These are phyloP conservation scores for Solen grandis DNA, from an alignment of 1,140 invertebrate genomes.

Conservation along the genomic window DNA sequence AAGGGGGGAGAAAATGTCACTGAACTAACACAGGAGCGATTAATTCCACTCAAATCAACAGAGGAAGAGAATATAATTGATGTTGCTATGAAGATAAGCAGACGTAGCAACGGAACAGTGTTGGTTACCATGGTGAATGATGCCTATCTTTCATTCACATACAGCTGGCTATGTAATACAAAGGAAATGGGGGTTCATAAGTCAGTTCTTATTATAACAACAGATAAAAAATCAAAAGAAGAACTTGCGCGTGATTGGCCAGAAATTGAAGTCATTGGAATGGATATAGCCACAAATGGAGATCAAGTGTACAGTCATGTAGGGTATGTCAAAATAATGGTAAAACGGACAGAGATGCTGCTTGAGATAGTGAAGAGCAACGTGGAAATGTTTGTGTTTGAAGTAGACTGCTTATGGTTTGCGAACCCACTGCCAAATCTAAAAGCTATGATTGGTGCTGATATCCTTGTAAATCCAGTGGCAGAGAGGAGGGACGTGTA, in stretches of 20 bases:
- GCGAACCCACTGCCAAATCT: conserved; percentile 61
- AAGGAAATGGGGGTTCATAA: conserved; percentile 67
- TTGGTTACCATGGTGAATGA: conserved; percentile 72
- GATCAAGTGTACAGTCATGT: conserved; percentile 68
- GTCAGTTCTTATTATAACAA: conserved; percentile 64
- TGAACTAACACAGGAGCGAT: neutral
- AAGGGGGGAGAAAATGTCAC: neutral
- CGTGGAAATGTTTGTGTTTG: conserved; percentile 69
- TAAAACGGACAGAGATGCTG: conserved; percentile 62
- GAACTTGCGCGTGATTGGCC: conserved; percentile 65
- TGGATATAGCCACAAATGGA: conserved; percentile 48
- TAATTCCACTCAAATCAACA: neutral
- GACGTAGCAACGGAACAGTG: conserved; percentile 37
- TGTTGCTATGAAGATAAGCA: conserved; percentile 31
- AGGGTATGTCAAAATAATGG: conserved; percentile 71
- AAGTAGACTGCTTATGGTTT: conserved; percentile 74
- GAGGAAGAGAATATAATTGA: conserved; percentile 33
- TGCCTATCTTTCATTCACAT: conserved; percentile 67
- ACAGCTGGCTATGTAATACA: conserved; percentile 74
- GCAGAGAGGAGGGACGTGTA: conserved; percentile 40
- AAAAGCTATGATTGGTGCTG: conserved; percentile 33
- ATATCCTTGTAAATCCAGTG: conserved; percentile 65
- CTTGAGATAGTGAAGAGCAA: conserved; percentile 57
- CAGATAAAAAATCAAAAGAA: conserved; percentile 57
- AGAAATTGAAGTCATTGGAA: conserved; percentile 57